These are phyloP conservation scores for Himalopsyche anomala DNA, from an alignment of 2,888 invertebrate genomes.

Conservation along the genomic window DNA sequence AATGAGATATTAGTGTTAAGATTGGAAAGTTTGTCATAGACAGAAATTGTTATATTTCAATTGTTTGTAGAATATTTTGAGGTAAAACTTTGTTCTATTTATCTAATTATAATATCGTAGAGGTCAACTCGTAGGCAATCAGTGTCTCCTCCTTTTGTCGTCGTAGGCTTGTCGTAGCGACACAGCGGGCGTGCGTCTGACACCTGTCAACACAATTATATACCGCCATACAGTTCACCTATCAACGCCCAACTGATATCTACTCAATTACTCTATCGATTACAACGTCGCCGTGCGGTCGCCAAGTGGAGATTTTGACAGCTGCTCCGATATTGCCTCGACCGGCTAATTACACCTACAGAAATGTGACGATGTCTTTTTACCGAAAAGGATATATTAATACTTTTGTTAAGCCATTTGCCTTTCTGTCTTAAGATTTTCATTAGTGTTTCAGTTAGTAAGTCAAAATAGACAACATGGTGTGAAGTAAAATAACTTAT, in stretches of 20 bases:
- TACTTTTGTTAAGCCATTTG: too few species aligned
- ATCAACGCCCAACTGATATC: conserved; percentile 41
- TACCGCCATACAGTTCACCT: conserved; percentile 49
- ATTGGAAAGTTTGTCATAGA: too few species aligned
- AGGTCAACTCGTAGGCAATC: conserved; percentile 45
- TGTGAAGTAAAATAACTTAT: too few species aligned
- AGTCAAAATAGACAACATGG: too few species aligned
- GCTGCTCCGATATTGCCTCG: conserved; percentile 33
- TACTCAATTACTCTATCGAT: conserved; percentile 63
- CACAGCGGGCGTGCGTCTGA: conserved; percentile 60
- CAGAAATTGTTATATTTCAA: too few species aligned
- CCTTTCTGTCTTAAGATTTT: too few species aligned
- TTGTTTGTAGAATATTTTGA: too few species aligned
- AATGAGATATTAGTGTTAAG: too few species aligned
- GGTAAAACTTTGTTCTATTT: too few species aligned
- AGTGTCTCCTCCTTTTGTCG: conserved; percentile 36
- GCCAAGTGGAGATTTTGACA: conserved; percentile 48
- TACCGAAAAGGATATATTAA: too few species aligned
- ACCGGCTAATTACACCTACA: background rate
- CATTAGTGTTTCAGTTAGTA: too few species aligned
- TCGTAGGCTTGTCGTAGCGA: conserved; percentile 31
- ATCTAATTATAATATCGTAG: conserved; percentile 25
- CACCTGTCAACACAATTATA: conserved; percentile 62
- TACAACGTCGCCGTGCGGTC: conserved; percentile 56
- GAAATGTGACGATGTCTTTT: background rate